These are phyloP conservation scores for Planococcus citri DNA, from an alignment of 1,140 invertebrate species.

Conservation along the genomic window DNA sequence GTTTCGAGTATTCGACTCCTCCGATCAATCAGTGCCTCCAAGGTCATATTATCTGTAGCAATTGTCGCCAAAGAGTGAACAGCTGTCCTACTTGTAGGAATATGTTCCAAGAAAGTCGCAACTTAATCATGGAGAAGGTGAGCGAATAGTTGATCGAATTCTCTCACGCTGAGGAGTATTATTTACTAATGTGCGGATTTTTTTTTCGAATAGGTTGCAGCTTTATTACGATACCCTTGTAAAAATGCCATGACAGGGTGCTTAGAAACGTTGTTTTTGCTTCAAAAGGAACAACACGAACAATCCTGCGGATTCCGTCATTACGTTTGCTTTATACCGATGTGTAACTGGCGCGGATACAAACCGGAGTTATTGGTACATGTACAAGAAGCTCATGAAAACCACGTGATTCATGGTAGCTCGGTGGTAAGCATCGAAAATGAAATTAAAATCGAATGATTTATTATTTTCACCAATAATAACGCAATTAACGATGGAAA, in stretches of 20 bases:
- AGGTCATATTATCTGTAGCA: constrained; percentile 29
- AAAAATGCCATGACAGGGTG: constrained; percentile 28
- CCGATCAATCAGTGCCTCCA: constrained; percentile 30
- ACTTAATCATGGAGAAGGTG: constrained; percentile 29
- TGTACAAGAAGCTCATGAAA: constrained; percentile 24
- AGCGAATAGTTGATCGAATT: background rate
- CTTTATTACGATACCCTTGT: constrained; percentile 28
- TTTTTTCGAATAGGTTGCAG: constrained; percentile 25
- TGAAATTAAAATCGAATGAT: background rate
- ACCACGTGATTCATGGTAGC: constrained; percentile 24
- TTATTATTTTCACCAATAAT: background rate
- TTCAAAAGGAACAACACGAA: constrained; percentile 28
- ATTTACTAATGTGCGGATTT: too few relatives aligned
- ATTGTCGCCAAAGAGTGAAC: constrained; percentile 25
- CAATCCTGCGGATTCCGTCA: constrained; percentile 27
- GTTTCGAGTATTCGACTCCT: constrained; percentile 29
- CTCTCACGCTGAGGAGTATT: too few relatives aligned
- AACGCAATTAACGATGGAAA: too few relatives aligned
- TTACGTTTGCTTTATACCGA: constrained; percentile 27
- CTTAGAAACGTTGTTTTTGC: constrained; percentile 23
- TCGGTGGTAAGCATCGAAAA: constrained; percentile 21
- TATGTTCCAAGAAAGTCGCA: constrained; percentile 27
- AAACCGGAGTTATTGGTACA: constrained; percentile 27
- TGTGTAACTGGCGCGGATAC: constrained; percentile 29
- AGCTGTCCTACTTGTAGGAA: constrained; percentile 29